Percentiles rank a stretch among this genome's conserved stretches.
These are phyloP conservation scores for Cantharis nigra DNA, from an alignment of 2,888 invertebrate genomes.

Conservation along the genomic window DNA sequence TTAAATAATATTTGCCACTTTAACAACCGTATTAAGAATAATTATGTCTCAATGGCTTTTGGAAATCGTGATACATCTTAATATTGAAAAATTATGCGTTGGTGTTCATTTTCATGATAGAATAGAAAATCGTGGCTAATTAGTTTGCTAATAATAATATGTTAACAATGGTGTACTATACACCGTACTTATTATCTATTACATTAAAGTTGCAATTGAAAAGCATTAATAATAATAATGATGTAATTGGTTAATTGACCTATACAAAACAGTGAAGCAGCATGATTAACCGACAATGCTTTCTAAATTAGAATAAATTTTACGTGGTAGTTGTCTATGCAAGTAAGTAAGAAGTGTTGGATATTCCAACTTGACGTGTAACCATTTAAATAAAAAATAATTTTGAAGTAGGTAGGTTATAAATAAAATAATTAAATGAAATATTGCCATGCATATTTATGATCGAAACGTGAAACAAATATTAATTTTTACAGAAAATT, in stretches of 20 bases:
- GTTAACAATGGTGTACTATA: not conserved
- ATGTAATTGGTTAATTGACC: slow-evolving; percentile 2
- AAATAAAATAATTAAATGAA: not conserved
- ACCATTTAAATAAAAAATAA: not conserved
- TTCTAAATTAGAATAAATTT: not conserved
- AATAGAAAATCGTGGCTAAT: slow-evolving; percentile 1
- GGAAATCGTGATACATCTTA: not conserved
- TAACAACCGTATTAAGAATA: not conserved
- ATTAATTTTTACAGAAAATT: not conserved
- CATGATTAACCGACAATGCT: not conserved
- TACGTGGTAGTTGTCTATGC: not conserved
- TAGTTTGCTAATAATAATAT: slow-evolving; percentile 2
- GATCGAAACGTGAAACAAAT: not conserved
- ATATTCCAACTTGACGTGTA: not conserved
- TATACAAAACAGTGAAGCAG: not conserved
- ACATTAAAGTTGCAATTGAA: not conserved
- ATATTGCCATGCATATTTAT: not conserved
- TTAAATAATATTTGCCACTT: not conserved
- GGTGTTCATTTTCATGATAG: not conserved
- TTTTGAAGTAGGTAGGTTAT: not conserved
- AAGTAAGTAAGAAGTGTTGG: not conserved
- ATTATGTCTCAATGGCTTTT: not conserved
- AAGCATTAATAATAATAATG: not conserved
- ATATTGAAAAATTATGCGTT: not conserved
- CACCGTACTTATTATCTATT: not conserved